Evolutionary conservation across 2,797 vertebrate species (phyloP), one percentile per base, ranked within the genome.

Genomic region (Crenichthys baileyi): DNA sequence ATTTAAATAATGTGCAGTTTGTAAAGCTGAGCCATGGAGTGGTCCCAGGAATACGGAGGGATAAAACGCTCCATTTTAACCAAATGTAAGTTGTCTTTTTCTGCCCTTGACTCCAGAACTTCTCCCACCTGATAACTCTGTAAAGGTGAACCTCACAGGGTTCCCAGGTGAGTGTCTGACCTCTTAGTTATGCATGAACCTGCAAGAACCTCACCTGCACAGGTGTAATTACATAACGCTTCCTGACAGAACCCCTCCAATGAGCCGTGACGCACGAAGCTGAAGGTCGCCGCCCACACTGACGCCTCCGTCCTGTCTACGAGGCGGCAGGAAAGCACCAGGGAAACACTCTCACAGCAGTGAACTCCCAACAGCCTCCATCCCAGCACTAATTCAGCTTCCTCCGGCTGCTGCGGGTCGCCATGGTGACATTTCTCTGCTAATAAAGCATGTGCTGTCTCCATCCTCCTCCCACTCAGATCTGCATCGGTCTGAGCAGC

Each of bases 401-500:
- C 91, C 89, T 93, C 91, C 93, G 58, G 90, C 93, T 87, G 78
- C 48, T 92, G 92, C 7, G 74, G 41, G 92, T 93, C 89, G 89
- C 92, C 88, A 87, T 89, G 86, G 87, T 88, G 90, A 92, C 91
- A 90, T 93, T 92, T 94, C 92, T 91, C 91, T 92, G 94, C 95
- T 90, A 93, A 93, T 93, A 83, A 87, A 89, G 86, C 82, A 84
- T 80, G 72, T 68, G 75, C 70, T 67, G 44, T 77, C 82, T 83
- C 82, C 72, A 81, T 80, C 85, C 53, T 76, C 71, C 88, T 88
- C 86, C 90, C 78, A 78, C 85, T 78, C 71, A 55, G 12, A 76
- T 70, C 26, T 29, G 58, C 46, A 48, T 48, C 46, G 46, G 46
- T 11, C 46, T 77, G 76, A 76, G 74, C 87, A 76, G 79, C 85